Conservation (phyloP, 2,113 vertebrate genomes). For the Nestor notabilis region DNA sequence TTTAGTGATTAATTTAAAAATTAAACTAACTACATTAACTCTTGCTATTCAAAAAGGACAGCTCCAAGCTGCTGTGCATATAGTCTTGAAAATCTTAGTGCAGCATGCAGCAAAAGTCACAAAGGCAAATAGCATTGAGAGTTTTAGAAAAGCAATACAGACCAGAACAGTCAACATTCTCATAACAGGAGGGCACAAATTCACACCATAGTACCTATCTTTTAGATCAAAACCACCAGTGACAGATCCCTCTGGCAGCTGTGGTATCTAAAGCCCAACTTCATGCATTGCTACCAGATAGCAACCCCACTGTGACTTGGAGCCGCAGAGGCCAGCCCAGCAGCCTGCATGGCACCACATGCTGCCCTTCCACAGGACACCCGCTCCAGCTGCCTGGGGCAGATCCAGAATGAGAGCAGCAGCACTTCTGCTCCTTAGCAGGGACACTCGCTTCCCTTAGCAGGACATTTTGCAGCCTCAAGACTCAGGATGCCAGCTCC, state of each 20-base stretch:
- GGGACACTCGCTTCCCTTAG: neutral
- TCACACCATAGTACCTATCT: too few species aligned
- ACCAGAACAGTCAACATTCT: neutral
- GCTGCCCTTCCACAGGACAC: accelerated
- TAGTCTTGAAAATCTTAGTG: neutral
- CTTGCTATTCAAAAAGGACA: neutral
- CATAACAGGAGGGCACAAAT: neutral
- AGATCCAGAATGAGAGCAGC: neutral
- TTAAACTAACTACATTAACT: neutral
- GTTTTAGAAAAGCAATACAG: neutral
- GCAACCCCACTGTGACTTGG: neutral
- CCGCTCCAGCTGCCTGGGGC: accelerated
- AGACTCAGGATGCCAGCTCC: neutral
- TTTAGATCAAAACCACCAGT: neutral
- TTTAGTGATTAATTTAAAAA: neutral
- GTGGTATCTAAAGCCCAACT: neutral
- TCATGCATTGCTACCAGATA: neutral
- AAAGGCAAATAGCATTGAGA: neutral
- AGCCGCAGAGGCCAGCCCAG: neutral
- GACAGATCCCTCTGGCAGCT: neutral
- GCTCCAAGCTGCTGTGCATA: neutral
- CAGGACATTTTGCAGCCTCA: neutral
- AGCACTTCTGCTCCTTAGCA: neutral
- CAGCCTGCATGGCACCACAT: neutral
- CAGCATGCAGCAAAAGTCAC: neutral